phyloP scores from a whole-genome alignment of 1,140 invertebrate species.

The Globodera rostochiensis region DNA sequence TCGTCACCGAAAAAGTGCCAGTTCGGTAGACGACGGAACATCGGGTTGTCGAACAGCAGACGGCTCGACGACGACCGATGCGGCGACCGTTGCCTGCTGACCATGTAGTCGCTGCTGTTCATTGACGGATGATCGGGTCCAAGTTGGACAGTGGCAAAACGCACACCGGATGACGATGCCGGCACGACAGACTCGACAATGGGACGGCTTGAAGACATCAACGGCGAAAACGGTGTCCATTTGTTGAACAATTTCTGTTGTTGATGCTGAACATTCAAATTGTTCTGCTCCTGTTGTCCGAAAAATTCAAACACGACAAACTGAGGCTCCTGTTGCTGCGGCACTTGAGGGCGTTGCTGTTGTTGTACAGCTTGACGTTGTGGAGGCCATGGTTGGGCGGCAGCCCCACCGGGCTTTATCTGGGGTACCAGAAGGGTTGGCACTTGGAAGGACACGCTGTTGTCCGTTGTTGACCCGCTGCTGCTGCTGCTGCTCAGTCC shows the following conservation, averaged over 20 bases:
- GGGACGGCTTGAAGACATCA: background rate
- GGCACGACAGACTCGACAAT: background rate
- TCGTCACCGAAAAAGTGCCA: constrained; percentile 33
- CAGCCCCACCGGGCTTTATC: background rate
- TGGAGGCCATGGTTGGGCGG: background rate
- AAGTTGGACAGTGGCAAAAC: constrained; percentile 11
- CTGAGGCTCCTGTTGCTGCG: constrained; percentile 14
- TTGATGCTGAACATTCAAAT: background rate
- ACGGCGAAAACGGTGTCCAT: background rate
- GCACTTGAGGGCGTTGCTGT: background rate
- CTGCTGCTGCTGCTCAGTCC: background rate
- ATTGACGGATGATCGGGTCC: background rate
- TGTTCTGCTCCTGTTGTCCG: constrained; percentile 11
- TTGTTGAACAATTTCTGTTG: background rate
- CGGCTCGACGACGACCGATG: background rate
- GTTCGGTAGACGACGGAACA: constrained; percentile 25
- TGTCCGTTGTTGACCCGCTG: background rate
- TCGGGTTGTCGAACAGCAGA: constrained; percentile 27
- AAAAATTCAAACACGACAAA: constrained; percentile 32
- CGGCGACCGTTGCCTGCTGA: background rate
- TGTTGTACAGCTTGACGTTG: constrained; percentile 2
- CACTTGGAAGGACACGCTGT: background rate
- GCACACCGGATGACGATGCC: background rate
- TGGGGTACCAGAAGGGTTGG: background rate
- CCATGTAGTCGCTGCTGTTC: background rate